These are phyloP conservation scores for Thamnaconus septentrionalis DNA, from an alignment of 2,113 vertebrate genomes.

Conservation along the genomic window DNA sequence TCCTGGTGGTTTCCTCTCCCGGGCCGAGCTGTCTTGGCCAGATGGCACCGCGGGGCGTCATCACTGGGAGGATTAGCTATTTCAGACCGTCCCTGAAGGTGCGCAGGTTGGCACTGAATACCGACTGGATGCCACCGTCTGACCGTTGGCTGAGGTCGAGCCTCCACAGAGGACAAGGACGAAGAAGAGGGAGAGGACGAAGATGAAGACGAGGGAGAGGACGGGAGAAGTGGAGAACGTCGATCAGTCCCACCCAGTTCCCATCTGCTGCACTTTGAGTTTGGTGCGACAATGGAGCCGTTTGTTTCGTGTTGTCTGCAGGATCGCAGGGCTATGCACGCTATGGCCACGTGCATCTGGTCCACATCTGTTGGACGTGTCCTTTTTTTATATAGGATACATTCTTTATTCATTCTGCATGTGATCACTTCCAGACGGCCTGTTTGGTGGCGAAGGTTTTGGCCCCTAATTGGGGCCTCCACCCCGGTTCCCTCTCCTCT, in stretches of 20 bases:
- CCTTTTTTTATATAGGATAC: slow-evolving; percentile 30
- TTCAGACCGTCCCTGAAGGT: slow-evolving; percentile 22
- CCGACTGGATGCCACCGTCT: slow-evolving; percentile 28
- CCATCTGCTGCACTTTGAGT: slow-evolving; percentile 5
- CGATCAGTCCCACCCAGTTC: slow-evolving; percentile 7
- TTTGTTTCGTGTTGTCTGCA: background rate
- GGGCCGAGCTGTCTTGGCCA: slow-evolving; percentile 13
- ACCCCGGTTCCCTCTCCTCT: slow-evolving; percentile 28
- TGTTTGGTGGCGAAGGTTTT: slow-evolving; percentile 35
- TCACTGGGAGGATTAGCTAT: slow-evolving; percentile 42
- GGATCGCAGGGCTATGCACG: background rate
- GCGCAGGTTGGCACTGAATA: slow-evolving; percentile 26
- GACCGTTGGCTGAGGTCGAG: slow-evolving; percentile 24
- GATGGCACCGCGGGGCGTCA: slow-evolving; percentile 22
- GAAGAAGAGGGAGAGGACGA: slow-evolving; percentile 20
- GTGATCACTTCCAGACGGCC: slow-evolving; percentile 66
- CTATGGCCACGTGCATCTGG: slow-evolving; percentile 34
- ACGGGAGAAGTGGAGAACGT: no score
- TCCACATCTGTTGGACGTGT: slow-evolving; percentile 39
- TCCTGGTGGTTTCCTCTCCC: slow-evolving; percentile 26
- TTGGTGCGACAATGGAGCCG: no score
- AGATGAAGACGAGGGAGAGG: background rate
- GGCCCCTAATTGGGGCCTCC: slow-evolving; percentile 33
- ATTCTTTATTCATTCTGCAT: slow-evolving; percentile 21
- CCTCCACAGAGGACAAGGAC: background rate